Percentiles rank a stretch among this genome's conserved stretches.
Evolutionary conservation across 1,140 invertebrate species (phyloP).

Genomic region (Philopotamus ludificatus): DNA sequence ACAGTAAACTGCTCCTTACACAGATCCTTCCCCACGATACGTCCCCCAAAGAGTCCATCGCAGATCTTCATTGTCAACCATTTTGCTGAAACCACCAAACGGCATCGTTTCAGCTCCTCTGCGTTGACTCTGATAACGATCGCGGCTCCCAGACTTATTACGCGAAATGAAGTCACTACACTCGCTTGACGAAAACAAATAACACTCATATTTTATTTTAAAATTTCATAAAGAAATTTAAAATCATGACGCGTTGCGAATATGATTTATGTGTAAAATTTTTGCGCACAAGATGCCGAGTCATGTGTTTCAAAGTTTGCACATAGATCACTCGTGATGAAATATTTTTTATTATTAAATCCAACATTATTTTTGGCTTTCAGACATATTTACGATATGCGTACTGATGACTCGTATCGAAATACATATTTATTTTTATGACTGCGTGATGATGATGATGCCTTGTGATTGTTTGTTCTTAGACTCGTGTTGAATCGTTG

Average conservation of each 20-base stretch:
- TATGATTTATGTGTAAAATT: too few relatives aligned
- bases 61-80: too few relatives aligned
- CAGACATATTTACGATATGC: constrained; percentile 38
- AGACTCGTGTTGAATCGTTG: constrained; percentile 41
- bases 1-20: too few relatives aligned
- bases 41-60: too few relatives aligned
- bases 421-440: constrained; percentile 32
- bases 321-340: background rate
- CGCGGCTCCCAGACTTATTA: too few relatives aligned
- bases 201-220: background rate
- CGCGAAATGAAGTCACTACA: too few relatives aligned
- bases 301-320: background rate
- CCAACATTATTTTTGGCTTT: constrained; percentile 37
- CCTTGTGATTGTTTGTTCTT: constrained; percentile 43
- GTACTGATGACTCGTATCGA: constrained; percentile 40
- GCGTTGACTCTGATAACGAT: too few relatives aligned
- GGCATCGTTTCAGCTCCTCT: too few relatives aligned
- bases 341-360: background rate
- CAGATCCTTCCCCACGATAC: too few relatives aligned
- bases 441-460: constrained; percentile 38
- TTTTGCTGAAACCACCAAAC: too few relatives aligned
- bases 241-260: background rate
- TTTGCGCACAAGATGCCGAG: too few relatives aligned
- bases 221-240: background rate
- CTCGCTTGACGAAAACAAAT: too few relatives aligned